Conservation (phyloP, 2,113 vertebrate species). For the Entosphenus tridentatus region DNA sequence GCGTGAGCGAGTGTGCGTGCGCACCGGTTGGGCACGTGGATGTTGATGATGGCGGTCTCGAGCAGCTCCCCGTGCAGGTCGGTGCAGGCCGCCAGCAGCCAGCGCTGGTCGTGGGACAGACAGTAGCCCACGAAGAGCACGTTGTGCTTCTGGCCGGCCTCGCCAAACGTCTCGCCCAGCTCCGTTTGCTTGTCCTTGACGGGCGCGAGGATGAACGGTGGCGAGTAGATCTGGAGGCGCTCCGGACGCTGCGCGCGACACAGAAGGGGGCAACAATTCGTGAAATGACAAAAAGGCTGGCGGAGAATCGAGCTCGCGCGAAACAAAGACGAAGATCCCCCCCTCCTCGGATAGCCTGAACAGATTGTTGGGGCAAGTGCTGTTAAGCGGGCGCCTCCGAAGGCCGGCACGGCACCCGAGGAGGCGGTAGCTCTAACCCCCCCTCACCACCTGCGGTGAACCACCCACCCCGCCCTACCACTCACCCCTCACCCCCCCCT, state of each 20-base stretch:
- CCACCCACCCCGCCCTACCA: too few species aligned
- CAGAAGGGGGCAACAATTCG: background rate
- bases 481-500: too few species aligned
- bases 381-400: too few species aligned
- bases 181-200: conserved; percentile 67
- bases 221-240: conserved; percentile 59
- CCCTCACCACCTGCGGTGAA: too few species aligned
- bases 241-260: conserved; percentile 39
- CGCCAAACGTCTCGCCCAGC: conserved; percentile 54
- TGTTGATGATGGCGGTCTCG: conserved; percentile 76
- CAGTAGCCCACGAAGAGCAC: conserved; percentile 89
- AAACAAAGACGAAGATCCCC: too few species aligned
- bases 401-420: too few species aligned
- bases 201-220: conserved; percentile 64
- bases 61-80: conserved; percentile 78
- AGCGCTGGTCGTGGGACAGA: conserved; percentile 85
- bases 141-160: conserved; percentile 57
- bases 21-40: conserved; percentile 77
- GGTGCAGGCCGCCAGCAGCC: conserved; percentile 84
- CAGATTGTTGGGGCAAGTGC: too few species aligned
- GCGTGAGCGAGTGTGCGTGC: background rate
- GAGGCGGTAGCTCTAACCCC: too few species aligned
- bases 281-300: too few species aligned
- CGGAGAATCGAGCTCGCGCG: too few species aligned
- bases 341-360: too few species aligned